Conservation (phyloP, 2,113 vertebrate species). For the Loxodonta africana region DNA sequence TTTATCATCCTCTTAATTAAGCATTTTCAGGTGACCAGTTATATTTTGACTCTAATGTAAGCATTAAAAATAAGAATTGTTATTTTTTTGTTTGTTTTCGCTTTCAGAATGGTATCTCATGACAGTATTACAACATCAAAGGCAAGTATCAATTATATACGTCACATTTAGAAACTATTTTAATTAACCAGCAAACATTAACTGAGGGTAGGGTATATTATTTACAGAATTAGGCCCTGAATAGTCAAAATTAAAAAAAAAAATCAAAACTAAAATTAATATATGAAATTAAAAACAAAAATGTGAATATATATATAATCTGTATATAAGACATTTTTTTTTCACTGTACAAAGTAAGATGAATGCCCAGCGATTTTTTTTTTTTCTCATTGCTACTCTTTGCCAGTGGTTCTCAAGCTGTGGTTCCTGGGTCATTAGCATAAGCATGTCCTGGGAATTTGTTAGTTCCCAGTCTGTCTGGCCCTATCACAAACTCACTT, state of each 20-base stretch:
- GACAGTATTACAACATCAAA: background rate
- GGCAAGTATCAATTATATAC: background rate
- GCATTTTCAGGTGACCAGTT: background rate
- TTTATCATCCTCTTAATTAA: background rate
- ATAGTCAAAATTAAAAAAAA: background rate
- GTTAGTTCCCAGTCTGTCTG: background rate
- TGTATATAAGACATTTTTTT: background rate
- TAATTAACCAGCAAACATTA: background rate
- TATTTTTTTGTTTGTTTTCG: background rate
- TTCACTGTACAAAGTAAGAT: background rate
- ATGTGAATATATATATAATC: background rate
- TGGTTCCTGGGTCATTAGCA: background rate
- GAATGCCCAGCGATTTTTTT: background rate
- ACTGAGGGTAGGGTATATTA: background rate
- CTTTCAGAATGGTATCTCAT: background rate
- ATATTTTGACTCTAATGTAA: background rate
- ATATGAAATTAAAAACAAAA: background rate
- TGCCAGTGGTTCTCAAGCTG: background rate
- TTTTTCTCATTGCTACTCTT: background rate
- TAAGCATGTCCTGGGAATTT: background rate
- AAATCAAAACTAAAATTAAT: background rate
- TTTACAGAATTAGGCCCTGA: background rate
- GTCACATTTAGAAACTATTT: constrained; percentile 35
- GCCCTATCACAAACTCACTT: background rate
- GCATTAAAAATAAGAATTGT: background rate